Conservation (phyloP, 2,113 vertebrate genomes). For the Pseudorhombus dupliciocellatus region DNA sequence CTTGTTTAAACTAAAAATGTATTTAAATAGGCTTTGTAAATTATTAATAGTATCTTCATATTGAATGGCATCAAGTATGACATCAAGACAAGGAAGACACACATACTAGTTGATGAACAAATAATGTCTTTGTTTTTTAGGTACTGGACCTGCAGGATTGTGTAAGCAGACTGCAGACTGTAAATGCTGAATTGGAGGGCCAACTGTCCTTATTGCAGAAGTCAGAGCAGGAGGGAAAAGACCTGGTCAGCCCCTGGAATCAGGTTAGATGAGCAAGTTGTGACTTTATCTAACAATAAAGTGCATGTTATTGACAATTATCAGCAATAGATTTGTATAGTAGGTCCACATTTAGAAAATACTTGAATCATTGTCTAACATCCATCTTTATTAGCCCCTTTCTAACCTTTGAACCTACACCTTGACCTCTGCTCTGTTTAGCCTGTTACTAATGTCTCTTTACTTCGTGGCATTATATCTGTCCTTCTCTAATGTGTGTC, state of each 20-base stretch:
- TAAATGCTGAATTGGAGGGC: slow-evolving; percentile 82
- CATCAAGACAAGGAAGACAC: background rate
- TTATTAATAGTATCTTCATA: no score
- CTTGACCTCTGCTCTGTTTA: slow-evolving; percentile 55
- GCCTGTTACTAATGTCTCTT: slow-evolving; percentile 48
- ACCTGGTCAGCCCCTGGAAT: slow-evolving; percentile 28
- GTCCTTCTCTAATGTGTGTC: slow-evolving; percentile 51
- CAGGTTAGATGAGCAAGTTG: slow-evolving; percentile 60
- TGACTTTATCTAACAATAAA: background rate
- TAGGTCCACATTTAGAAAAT: slow-evolving; percentile 34
- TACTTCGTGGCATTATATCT: slow-evolving; percentile 32
- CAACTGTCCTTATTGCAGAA: slow-evolving; percentile 55
- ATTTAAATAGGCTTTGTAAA: no score
- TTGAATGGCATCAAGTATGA: background rate
- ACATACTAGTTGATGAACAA: background rate
- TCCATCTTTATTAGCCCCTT: slow-evolving; percentile 45
- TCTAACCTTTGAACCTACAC: slow-evolving; percentile 59
- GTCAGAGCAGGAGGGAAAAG: slow-evolving; percentile 36
- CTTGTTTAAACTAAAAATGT: background rate
- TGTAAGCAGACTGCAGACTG: slow-evolving; percentile 80
- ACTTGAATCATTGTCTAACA: slow-evolving; percentile 55
- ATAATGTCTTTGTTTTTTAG: slow-evolving; percentile 64
- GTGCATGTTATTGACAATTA: background rate
- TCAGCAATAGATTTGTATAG: slow-evolving; percentile 16
- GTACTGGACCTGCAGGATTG: slow-evolving; percentile 85